phyloP scores from a whole-genome alignment of 1,140 invertebrate genomes.

The Hylaeus anthracinus region DNA sequence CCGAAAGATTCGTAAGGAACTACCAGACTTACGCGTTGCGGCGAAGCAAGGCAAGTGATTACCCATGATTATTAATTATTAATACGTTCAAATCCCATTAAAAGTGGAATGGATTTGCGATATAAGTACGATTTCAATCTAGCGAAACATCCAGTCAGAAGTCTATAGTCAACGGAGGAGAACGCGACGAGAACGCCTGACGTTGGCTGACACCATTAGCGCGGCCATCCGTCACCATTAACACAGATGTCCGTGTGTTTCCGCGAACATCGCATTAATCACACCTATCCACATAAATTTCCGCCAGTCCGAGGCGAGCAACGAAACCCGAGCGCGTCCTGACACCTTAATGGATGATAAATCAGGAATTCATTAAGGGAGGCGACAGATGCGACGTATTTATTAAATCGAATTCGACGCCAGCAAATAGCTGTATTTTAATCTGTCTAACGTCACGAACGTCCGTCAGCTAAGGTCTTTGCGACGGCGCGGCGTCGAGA shows the following conservation, averaged over 20 bases:
- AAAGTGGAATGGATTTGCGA: slow-evolving; percentile 24
- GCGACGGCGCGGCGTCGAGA: background rate
- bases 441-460: slow-evolving; percentile 39
- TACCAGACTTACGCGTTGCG: background rate
- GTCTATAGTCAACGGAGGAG: slow-evolving; percentile 55
- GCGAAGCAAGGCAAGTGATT: background rate
- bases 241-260: slow-evolving; percentile 75
- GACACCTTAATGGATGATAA: slow-evolving; percentile 72
- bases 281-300: slow-evolving; percentile 73
- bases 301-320: slow-evolving; percentile 64
- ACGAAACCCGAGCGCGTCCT: slow-evolving; percentile 66
- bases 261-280: slow-evolving; percentile 75
- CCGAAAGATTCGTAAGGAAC: background rate
- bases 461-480: slow-evolving; percentile 12
- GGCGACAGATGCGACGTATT: slow-evolving; percentile 64
- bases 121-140: slow-evolving; percentile 37
- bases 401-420: slow-evolving; percentile 65
- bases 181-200: slow-evolving; percentile 64
- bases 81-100: slow-evolving; percentile 20
- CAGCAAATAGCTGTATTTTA: slow-evolving; percentile 61
- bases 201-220: slow-evolving; percentile 73
- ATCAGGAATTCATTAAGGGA: slow-evolving; percentile 69
- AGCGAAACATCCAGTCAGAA: slow-evolving; percentile 55
- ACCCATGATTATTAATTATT: slow-evolving; percentile 13
- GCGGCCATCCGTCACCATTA: slow-evolving; percentile 76